Conservation (phyloP, 2,113 vertebrate species). For the Cyanoramphus novaezelandiae region DNA sequence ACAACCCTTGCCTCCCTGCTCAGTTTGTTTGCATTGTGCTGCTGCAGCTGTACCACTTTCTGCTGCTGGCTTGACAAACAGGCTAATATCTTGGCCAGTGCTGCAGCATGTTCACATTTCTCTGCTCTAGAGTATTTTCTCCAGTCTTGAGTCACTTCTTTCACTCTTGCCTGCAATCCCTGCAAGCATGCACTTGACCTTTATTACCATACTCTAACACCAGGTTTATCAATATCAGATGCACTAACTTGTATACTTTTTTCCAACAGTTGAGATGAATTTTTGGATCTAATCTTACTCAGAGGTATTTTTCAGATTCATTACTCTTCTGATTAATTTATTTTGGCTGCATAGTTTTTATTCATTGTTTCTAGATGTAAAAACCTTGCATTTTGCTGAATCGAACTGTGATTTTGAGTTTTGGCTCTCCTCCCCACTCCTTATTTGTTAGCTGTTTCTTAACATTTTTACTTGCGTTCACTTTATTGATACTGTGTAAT, state of each 20-base stretch:
- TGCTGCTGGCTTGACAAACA: neutral
- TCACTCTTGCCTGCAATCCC: neutral
- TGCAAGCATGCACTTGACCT: neutral
- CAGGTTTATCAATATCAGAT: neutral
- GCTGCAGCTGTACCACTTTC: neutral
- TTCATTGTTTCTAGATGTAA: neutral
- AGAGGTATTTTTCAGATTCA: neutral
- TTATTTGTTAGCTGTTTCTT: neutral
- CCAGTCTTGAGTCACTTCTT: neutral
- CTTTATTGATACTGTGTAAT: neutral
- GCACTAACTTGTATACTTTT: neutral
- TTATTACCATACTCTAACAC: neutral
- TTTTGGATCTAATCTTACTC: neutral
- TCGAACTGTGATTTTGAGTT: neutral
- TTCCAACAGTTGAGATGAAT: neutral
- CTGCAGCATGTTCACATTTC: neutral
- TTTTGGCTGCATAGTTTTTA: neutral
- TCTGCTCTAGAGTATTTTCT: neutral
- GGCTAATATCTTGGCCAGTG: neutral
- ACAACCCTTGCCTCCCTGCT: neutral
- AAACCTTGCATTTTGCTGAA: neutral
- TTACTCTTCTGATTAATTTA: neutral
- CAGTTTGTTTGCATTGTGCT: neutral
- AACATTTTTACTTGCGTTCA: neutral
- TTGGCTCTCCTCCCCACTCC: fast-evolving